Evolutionary conservation across 2,797 vertebrate species (phyloP).

Genomic region (Esox masquinongy): DNA sequence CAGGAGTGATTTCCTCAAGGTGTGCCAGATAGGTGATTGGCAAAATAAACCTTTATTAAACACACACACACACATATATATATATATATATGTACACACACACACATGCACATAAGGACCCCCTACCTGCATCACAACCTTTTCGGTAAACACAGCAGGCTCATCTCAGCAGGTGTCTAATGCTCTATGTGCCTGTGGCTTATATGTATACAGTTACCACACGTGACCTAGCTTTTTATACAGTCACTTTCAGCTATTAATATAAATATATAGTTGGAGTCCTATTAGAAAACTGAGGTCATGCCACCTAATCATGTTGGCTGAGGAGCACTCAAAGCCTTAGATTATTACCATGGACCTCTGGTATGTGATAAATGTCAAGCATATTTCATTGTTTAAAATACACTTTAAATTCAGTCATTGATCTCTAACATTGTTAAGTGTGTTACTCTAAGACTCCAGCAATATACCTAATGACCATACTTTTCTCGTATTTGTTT

Average conservation of each 20-base stretch:
- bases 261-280: not conserved
- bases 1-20: no score
- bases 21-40: no score
- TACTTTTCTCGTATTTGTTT: no score
- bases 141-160: slow-evolving; percentile 56
- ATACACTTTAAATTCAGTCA: not conserved
- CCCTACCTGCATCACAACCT: slow-evolving; percentile 40
- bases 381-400: not conserved
- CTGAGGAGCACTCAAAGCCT: not conserved
- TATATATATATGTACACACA: slow-evolving; percentile 4
- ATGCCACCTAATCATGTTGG: not conserved
- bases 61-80: slow-evolving; percentile 18
- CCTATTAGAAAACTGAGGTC: not conserved
- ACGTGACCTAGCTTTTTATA: not conserved
- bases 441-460: not conserved
- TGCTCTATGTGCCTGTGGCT: not conserved
- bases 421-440: not conserved
- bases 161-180: slow-evolving; percentile 35
- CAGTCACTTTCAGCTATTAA: not conserved
- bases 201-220: not conserved
- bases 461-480: not conserved
- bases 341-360: not conserved
- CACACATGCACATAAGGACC: slow-evolving; percentile 18
- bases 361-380: slow-evolving; percentile 1
- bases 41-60: no score